Conservation (phyloP, 2,888 invertebrate genomes). For the Morpho achilles region DNA sequence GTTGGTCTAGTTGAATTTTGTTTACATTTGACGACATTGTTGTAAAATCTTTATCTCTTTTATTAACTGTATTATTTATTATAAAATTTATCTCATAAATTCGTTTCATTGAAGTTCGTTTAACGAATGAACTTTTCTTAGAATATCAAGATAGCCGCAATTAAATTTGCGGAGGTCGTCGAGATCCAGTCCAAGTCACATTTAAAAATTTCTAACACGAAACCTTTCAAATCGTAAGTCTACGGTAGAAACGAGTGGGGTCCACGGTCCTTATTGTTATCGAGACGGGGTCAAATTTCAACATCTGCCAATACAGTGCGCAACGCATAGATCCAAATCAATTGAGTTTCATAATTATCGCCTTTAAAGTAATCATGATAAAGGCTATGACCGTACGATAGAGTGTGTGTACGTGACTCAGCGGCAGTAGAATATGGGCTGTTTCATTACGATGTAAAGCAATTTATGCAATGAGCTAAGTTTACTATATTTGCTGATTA, state of each 20-base stretch:
- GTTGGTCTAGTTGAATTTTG: too few species aligned
- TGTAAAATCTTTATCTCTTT: too few species aligned
- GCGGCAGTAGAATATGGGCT: conserved; percentile 14
- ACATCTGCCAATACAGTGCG: conserved; percentile 29
- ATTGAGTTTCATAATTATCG: conserved; percentile 12
- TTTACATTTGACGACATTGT: too few species aligned
- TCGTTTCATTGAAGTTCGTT: too few species aligned
- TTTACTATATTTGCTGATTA: conserved; percentile 22
- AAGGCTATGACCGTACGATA: conserved; percentile 4
- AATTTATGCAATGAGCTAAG: conserved; percentile 26
- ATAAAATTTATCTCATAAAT: too few species aligned
- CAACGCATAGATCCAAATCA: conserved; percentile 8
- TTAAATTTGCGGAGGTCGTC: too few species aligned
- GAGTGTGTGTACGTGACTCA: conserved; percentile 24
- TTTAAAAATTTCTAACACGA: conserved; percentile 7
- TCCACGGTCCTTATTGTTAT: conserved; percentile 28
- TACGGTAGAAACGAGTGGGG: conserved; percentile 15
- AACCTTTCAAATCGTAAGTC: conserved; percentile 18
- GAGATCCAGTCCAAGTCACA: background rate
- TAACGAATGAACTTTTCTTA: too few species aligned
- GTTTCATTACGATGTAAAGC: conserved; percentile 24
- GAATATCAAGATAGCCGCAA: too few species aligned
- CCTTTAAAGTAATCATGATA: conserved; percentile 10
- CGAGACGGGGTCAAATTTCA: conserved; percentile 32
- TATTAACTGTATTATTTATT: too few species aligned